A percentile compares a stretch with the other conserved stretches of the same genome.
phyloP scores from a whole-genome alignment of 1,140 invertebrate species.

The Popillia japonica region DNA sequence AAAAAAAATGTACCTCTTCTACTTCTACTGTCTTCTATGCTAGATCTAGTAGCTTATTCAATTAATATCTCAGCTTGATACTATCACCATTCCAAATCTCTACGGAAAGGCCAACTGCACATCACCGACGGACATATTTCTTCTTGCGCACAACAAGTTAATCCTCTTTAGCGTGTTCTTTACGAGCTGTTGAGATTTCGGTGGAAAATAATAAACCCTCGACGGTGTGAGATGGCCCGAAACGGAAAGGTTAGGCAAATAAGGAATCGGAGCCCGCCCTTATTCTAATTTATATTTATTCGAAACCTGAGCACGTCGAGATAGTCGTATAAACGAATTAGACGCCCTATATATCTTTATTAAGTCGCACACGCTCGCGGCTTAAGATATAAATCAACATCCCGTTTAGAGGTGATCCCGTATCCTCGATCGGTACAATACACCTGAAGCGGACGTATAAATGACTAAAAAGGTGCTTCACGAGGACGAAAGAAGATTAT shows the following conservation, averaged over 20 bases:
- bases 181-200: conserved; percentile 2
- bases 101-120: background rate
- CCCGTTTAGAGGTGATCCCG: background rate
- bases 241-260: background rate
- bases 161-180: background rate
- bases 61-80: no score
- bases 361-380: background rate
- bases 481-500: conserved; percentile 2
- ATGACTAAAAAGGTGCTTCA: conserved; percentile 11
- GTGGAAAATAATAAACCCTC: background rate
- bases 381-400: background rate
- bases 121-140: background rate
- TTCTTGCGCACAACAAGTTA: background rate
- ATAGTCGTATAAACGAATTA: background rate
- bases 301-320: background rate
- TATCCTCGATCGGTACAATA: background rate
- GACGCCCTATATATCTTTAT: conserved; percentile 25
- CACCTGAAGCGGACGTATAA: background rate
- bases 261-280: background rate
- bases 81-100: no score
- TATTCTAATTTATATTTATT: conserved; percentile 13
- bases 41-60: no score
- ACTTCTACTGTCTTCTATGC: no score
- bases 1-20: no score
- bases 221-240: background rate